Evolutionary conservation across 1,140 invertebrate species (phyloP).

Genomic region (Drosophila insularis): DNA sequence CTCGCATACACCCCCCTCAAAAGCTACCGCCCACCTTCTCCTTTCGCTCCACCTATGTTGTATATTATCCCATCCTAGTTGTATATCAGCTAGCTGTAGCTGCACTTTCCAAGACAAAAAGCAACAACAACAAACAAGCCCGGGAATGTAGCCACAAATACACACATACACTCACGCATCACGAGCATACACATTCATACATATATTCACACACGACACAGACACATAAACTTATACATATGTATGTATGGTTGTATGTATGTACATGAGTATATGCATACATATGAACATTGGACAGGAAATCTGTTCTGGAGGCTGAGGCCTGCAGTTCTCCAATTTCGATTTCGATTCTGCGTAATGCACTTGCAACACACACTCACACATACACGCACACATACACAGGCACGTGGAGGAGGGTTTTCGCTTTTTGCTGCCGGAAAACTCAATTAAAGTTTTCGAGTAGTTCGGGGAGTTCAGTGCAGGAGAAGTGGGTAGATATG

Average conservation of each 20-base stretch:
- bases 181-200: background rate
- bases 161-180: slow-evolving; percentile 4
- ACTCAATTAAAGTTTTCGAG: slow-evolving; percentile 71
- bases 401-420: slow-evolving; percentile 27
- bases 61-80: background rate
- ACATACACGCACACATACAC: slow-evolving; percentile 16
- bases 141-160: slow-evolving; percentile 45
- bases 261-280: background rate
- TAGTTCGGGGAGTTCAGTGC: slow-evolving; percentile 2
- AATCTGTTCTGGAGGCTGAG: slow-evolving; percentile 48
- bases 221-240: too few relatives aligned
- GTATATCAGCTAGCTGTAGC: slow-evolving; percentile 10
- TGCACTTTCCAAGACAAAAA: slow-evolving; percentile 29
- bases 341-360: slow-evolving; percentile 75
- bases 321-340: slow-evolving; percentile 56
- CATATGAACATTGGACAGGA: slow-evolving; percentile 62
- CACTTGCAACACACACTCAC: slow-evolving; percentile 50
- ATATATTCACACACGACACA: slow-evolving; percentile 4
- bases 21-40: too few relatives aligned
- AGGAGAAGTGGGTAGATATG: slow-evolving; percentile 17
- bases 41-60: background rate
- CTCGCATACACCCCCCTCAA: background rate
- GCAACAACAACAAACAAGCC: slow-evolving; percentile 52
- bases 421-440: slow-evolving; percentile 61
- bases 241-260: background rate